These are phyloP conservation scores for Acrocyrtus sp. DNA, from an alignment of 2,888 invertebrate species.

Conservation along the genomic window DNA sequence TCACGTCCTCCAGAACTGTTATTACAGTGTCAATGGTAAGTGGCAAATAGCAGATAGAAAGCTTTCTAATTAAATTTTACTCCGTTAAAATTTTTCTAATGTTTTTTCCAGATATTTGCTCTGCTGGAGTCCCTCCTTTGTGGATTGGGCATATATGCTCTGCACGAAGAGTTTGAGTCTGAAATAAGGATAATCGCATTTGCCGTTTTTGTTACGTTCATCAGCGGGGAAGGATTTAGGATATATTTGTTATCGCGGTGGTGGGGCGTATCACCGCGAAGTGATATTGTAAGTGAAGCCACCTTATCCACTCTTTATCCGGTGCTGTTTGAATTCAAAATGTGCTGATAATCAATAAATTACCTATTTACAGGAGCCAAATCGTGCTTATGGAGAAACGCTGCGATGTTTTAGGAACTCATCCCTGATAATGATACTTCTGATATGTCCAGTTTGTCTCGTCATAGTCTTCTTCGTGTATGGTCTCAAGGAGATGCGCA, in stretches of 20 bases:
- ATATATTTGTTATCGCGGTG: slow-evolving; percentile 38
- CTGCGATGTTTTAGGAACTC: slow-evolving; percentile 33
- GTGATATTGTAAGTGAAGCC: slow-evolving; percentile 38
- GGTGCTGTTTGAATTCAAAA: no score
- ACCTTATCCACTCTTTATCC: no score
- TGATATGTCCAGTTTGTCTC: slow-evolving; percentile 39
- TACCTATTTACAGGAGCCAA: slow-evolving; percentile 37
- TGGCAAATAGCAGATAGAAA: not conserved
- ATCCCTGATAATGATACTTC: slow-evolving; percentile 25
- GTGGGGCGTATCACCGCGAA: slow-evolving; percentile 39
- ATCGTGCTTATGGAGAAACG: slow-evolving; percentile 45
- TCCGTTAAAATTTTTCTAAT: not conserved
- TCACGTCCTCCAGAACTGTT: slow-evolving; percentile 36
- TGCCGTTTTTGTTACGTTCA: slow-evolving; percentile 17
- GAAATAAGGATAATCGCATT: slow-evolving; percentile 12
- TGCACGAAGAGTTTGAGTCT: slow-evolving; percentile 17
- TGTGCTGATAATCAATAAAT: no score
- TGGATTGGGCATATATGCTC: slow-evolving; percentile 10
- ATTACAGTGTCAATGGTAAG: slow-evolving; percentile 47
- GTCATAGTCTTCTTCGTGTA: slow-evolving; percentile 26
- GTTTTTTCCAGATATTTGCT: slow-evolving; percentile 29
- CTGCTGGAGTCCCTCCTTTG: slow-evolving; percentile 29
- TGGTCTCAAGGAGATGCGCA: slow-evolving; percentile 9
- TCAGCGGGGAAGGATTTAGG: slow-evolving; percentile 31
- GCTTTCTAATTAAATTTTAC: not conserved